These are phyloP conservation scores for Stigmatopora nigra DNA, from an alignment of 2,113 vertebrate genomes.

Conservation along the genomic window DNA sequence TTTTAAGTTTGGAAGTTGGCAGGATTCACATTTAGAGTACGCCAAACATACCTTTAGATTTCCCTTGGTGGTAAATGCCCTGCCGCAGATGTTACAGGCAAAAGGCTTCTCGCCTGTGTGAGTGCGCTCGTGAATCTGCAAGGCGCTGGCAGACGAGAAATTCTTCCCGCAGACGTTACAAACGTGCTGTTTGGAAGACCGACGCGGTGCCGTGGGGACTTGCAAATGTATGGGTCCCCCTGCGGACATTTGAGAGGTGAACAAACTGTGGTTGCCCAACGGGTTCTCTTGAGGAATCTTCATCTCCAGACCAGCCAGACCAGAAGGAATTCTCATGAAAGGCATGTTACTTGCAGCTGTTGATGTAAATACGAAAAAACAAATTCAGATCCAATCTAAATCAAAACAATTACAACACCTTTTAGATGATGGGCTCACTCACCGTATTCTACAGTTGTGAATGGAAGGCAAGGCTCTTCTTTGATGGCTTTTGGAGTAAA, in stretches of 20 bases:
- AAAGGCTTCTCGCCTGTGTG: conserved; percentile 97
- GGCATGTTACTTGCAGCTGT: conserved; percentile 75
- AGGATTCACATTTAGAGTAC: neutral
- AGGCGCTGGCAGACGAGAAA: conserved; percentile 92
- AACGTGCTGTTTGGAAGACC: conserved; percentile 85
- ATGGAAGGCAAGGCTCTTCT: conserved; percentile 75
- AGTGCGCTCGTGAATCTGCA: conserved; percentile 95
- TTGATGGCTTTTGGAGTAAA: conserved; percentile 73
- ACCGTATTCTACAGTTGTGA: conserved; percentile 77
- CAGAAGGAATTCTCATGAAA: conserved; percentile 77
- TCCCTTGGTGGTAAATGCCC: conserved; percentile 95
- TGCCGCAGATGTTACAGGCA: conserved; percentile 86
- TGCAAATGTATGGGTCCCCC: conserved; percentile 73
- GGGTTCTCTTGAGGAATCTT: conserved; percentile 74
- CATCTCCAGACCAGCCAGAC: conserved; percentile 86
- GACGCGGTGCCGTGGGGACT: conserved; percentile 69
- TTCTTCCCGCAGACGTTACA: conserved; percentile 87
- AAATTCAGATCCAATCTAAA: neutral
- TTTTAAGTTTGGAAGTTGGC: neutral
- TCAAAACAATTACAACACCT: neutral
- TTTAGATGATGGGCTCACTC: conserved; percentile 24
- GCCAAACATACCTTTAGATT: conserved; percentile 82
- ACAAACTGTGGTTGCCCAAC: conserved; percentile 66
- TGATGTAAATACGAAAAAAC: neutral
- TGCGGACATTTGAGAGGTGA: conserved; percentile 74